A percentile compares a stretch with the other conserved stretches of the same genome.
Evolutionary conservation across 2,888 invertebrate genomes (phyloP).

Genomic region (Metellina segmentata): DNA sequence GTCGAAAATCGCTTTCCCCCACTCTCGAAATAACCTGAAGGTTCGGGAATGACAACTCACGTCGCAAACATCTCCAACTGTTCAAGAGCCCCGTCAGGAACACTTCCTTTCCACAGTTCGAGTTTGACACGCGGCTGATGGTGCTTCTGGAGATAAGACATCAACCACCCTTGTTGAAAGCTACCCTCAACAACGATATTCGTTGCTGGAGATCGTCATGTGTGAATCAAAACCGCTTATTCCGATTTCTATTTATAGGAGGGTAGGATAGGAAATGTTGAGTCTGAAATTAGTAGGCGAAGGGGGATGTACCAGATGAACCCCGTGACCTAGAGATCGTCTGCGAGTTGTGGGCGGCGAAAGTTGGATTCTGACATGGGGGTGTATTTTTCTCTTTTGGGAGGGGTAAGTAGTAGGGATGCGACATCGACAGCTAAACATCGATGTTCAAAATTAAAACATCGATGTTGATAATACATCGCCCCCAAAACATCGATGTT

Average conservation of each 20-base stretch:
- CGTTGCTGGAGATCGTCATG: neutral
- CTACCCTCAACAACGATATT: neutral
- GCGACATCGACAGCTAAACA: too few species aligned
- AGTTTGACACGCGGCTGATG: neutral
- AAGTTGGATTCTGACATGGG: too few species aligned
- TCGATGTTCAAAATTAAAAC: too few species aligned
- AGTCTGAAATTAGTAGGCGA: neutral
- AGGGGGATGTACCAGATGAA: neutral
- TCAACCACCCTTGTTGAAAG: neutral
- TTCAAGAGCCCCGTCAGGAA: slow-evolving; percentile 4
- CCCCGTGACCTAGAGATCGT: neutral
- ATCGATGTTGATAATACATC: too few species aligned
- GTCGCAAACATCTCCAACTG: slow-evolving; percentile 8
- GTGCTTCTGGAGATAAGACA: neutral
- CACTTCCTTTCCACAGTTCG: neutral
- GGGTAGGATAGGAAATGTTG: neutral
- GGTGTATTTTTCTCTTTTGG: too few species aligned
- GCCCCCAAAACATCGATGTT: too few species aligned
- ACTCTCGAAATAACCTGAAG: slow-evolving; percentile 6
- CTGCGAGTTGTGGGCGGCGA: too few species aligned
- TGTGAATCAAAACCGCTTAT: neutral
- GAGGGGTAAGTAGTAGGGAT: too few species aligned
- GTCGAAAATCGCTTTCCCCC: neutral
- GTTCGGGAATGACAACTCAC: slow-evolving; percentile 23
- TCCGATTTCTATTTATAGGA: neutral